Evolutionary conservation across 1,140 invertebrate species (phyloP).

Genomic region (Trissolcus basalis): DNA sequence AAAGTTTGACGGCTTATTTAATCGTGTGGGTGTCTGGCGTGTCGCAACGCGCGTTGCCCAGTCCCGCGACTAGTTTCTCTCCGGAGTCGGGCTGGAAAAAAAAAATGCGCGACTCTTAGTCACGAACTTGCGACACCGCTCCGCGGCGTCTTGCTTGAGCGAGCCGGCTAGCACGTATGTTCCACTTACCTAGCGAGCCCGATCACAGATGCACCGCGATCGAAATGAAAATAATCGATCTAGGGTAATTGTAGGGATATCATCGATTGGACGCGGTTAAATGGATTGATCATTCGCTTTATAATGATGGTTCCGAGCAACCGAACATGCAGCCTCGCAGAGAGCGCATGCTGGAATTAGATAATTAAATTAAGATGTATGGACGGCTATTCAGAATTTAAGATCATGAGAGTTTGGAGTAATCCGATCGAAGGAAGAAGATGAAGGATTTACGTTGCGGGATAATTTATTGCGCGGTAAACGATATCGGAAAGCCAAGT

Average conservation of each 20-base stretch:
- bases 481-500: too few relatives aligned
- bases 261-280: neutral
- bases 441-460: too few relatives aligned
- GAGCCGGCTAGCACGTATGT: constrained; percentile 62
- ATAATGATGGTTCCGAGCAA: constrained; percentile 1
- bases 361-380: neutral
- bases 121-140: constrained; percentile 60
- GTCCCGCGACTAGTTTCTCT: constrained; percentile 66
- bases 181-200: constrained; percentile 49
- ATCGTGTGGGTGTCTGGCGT: constrained; percentile 70
- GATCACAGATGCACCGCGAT: constrained; percentile 16
- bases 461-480: too few relatives aligned
- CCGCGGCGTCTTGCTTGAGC: constrained; percentile 44
- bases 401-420: too few relatives aligned
- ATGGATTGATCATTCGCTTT: neutral
- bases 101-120: constrained; percentile 72
- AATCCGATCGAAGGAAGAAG: too few relatives aligned
- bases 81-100: constrained; percentile 26
- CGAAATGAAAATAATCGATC: constrained; percentile 3
- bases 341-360: neutral
- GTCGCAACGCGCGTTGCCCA: constrained; percentile 65
- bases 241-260: neutral
- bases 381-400: neutral
- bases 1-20: constrained; percentile 61
- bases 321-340: neutral